These are phyloP conservation scores for Sceliomorpha sp. DNA, from an alignment of 2,888 invertebrate genomes.

Conservation along the genomic window DNA sequence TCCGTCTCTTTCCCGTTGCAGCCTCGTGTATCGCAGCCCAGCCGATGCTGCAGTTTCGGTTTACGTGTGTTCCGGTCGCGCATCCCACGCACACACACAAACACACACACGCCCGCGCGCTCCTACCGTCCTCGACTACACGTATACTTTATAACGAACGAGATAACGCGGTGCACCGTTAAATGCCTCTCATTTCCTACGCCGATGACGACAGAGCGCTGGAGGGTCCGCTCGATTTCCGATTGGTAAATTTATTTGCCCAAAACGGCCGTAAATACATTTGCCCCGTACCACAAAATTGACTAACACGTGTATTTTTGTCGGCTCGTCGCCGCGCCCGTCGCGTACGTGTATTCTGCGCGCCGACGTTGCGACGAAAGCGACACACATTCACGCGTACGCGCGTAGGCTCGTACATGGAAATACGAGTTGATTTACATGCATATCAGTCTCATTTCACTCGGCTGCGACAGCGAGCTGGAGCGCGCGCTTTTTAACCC, in stretches of 20 bases:
- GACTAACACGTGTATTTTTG: too few relatives aligned
- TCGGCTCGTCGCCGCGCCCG: too few relatives aligned
- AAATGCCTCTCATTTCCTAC: slow-evolving; percentile 14
- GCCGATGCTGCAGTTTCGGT: slow-evolving; percentile 9
- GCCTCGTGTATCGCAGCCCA: slow-evolving; percentile 1
- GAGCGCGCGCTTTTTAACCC: slow-evolving; percentile 14
- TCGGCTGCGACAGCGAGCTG: slow-evolving; percentile 12
- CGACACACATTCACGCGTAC: slow-evolving; percentile 2
- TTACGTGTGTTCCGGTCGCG: neutral
- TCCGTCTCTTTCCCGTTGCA: too few relatives aligned
- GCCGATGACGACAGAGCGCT: too few relatives aligned
- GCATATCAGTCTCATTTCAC: slow-evolving; percentile 70
- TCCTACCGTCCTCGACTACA: too few relatives aligned
- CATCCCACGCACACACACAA: neutral
- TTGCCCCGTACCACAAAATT: too few relatives aligned
- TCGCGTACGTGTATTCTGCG: neutral
- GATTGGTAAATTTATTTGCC: slow-evolving; percentile 14
- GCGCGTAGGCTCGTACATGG: slow-evolving; percentile 61
- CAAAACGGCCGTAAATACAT: neutral
- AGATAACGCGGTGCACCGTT: slow-evolving; percentile 1
- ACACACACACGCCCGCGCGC: neutral
- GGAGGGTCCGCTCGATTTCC: slow-evolving; percentile 13
- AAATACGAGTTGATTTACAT: slow-evolving; percentile 68
- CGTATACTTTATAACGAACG: too few relatives aligned
- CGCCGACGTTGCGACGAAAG: neutral